phyloP scores from a whole-genome alignment of 92 coral and sea anemone genomes.

The Bergia puertoricense region DNA sequence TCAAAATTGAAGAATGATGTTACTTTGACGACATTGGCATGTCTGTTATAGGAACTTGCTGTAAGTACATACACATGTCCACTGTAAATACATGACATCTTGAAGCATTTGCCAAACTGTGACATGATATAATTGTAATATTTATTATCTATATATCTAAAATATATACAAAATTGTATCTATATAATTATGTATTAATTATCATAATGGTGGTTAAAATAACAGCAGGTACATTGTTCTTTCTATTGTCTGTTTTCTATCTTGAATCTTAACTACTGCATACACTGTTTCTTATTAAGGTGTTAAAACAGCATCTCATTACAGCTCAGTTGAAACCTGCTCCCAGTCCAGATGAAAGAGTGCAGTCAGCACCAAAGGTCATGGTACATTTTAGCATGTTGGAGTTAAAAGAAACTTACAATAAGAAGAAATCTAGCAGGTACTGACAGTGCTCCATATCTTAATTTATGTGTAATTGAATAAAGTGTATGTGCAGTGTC shows the following conservation, averaged over 20 bases:
- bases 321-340: slow-evolving; percentile 67
- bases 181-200: too few species aligned
- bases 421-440: not conserved
- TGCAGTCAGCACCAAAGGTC: slow-evolving; percentile 56
- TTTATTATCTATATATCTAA: too few species aligned
- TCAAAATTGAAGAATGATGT: too few species aligned
- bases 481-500: not conserved
- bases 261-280: not conserved
- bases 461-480: not conserved
- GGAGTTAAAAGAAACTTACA: slow-evolving; percentile 34
- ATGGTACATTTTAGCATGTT: slow-evolving; percentile 59
- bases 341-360: slow-evolving; percentile 59
- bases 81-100: too few species aligned
- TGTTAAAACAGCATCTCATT: slow-evolving; percentile 80
- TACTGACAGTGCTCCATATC: not conserved
- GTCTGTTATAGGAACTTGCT: too few species aligned
- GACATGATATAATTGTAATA: too few species aligned
- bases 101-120: too few species aligned
- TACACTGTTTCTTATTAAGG: slow-evolving; percentile 51
- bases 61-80: too few species aligned
- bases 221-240: not conserved
- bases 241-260: not conserved
- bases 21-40: too few species aligned
- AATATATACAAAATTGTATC: too few species aligned
- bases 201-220: not conserved